These are phyloP conservation scores for Alloscopus bannaensis DNA, from an alignment of 2,888 invertebrate genomes.

Conservation along the genomic window DNA sequence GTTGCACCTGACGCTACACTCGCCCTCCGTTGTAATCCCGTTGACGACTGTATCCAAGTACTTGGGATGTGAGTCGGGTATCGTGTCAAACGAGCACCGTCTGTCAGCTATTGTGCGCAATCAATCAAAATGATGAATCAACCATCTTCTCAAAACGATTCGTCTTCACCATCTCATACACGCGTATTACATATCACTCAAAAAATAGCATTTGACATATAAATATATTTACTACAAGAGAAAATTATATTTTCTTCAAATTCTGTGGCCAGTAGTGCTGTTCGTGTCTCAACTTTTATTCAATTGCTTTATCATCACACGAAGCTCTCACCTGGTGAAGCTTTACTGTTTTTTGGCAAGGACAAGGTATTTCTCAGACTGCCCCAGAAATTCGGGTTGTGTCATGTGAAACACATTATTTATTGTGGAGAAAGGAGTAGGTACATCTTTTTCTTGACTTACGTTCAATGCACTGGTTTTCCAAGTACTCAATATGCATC, in stretches of 20 bases:
- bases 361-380: too few species aligned
- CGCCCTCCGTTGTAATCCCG: conserved; percentile 75
- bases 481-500: conserved; percentile 77
- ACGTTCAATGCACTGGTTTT: conserved; percentile 79
- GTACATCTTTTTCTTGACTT: conserved; percentile 62
- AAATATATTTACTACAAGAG: too few species aligned
- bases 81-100: conserved; percentile 74
- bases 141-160: conserved; percentile 19
- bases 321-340: too few species aligned
- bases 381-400: too few species aligned
- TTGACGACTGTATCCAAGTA: conserved; percentile 75
- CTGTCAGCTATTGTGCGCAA: conserved; percentile 73
- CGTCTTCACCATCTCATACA: conserved; percentile 23
- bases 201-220: too few species aligned
- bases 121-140: conserved; percentile 64
- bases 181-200: neutral
- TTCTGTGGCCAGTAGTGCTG: too few species aligned
- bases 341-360: too few species aligned
- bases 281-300: too few species aligned
- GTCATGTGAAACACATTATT: too few species aligned
- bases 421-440: too few species aligned
- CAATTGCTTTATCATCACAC: too few species aligned
- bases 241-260: too few species aligned
- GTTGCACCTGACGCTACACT: conserved; percentile 75
- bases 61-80: conserved; percentile 74